Conservation (phyloP, 2,888 invertebrate genomes). For the Lepetodrilus schrolli region DNA sequence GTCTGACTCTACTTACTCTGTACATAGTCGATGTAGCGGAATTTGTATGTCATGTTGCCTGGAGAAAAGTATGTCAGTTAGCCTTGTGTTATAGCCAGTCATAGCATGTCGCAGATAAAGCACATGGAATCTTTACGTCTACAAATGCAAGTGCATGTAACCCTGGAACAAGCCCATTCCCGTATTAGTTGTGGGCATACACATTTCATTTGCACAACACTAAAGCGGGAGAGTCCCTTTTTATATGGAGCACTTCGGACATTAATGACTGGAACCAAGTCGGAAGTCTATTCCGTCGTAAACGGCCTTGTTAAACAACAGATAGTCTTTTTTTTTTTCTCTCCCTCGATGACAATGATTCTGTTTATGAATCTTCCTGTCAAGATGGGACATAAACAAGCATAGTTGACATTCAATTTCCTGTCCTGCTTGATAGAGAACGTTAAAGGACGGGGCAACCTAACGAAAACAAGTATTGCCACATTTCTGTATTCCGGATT, state of each 20-base stretch:
- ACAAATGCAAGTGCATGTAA: not conserved
- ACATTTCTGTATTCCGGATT: too few species aligned
- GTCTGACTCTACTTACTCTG: conserved; percentile 48
- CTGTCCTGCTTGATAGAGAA: not conserved
- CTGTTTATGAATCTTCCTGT: not conserved
- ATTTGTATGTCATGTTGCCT: conserved; percentile 35
- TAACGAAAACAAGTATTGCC: too few species aligned
- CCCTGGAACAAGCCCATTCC: too few species aligned
- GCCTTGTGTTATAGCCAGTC: not conserved
- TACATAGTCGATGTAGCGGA: conserved; percentile 45
- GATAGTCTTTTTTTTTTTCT: not conserved
- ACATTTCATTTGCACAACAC: not conserved
- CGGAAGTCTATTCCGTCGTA: not conserved
- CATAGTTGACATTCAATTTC: too few species aligned
- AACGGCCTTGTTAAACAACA: conserved; percentile 3
- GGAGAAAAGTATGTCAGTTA: conserved; percentile 13
- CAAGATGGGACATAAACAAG: too few species aligned
- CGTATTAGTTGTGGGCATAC: too few species aligned
- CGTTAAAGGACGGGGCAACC: too few species aligned
- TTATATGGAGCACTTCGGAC: not conserved
- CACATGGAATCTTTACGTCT: not conserved
- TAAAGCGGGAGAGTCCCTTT: not conserved
- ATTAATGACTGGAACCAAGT: not conserved
- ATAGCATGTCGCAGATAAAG: not conserved
- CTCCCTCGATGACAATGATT: not conserved